Percentiles rank a stretch among this genome's conserved stretches.
Conservation (phyloP, 2,888 invertebrate species). For the Polyploca ridens region DNA sequence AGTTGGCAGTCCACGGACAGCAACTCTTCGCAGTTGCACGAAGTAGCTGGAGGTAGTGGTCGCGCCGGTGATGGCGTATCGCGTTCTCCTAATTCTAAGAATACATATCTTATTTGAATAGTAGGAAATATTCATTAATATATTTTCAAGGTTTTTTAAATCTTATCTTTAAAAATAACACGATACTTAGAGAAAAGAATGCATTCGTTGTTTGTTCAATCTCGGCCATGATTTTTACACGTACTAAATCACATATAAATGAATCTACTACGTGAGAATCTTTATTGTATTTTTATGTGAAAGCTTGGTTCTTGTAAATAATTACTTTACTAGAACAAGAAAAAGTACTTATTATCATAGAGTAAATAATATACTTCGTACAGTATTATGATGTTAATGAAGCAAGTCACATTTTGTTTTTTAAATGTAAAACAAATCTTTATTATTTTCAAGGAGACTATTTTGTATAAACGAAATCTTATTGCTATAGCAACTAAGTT, state of each 20-base stretch:
- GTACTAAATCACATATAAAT: conserved; percentile 55
- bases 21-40: conserved; percentile 93
- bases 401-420: too few relatives aligned
- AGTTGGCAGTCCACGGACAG: conserved; percentile 94
- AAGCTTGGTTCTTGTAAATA: conserved; percentile 68
- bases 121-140: neutral
- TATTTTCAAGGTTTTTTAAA: too few relatives aligned
- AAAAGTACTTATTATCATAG: neutral
- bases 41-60: conserved; percentile 76
- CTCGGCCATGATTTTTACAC: conserved; percentile 51
- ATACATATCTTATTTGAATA: conserved; percentile 11
- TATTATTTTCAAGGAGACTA: too few relatives aligned
- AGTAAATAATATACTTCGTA: too few relatives aligned
- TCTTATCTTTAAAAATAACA: conserved; percentile 10
- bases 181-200: neutral
- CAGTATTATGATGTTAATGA: too few relatives aligned
- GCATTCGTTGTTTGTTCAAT: neutral
- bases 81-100: conserved; percentile 76
- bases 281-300: conserved; percentile 53
- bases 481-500: too few relatives aligned
- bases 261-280: conserved; percentile 22
- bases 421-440: too few relatives aligned
- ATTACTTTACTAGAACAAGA: conserved; percentile 54
- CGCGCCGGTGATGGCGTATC: conserved; percentile 79
- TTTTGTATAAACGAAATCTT: too few relatives aligned